A percentile compares a stretch with the other conserved stretches of the same genome.
Evolutionary conservation across 2,888 invertebrate species (phyloP).

Genomic region (Drosophila mulleri): DNA sequence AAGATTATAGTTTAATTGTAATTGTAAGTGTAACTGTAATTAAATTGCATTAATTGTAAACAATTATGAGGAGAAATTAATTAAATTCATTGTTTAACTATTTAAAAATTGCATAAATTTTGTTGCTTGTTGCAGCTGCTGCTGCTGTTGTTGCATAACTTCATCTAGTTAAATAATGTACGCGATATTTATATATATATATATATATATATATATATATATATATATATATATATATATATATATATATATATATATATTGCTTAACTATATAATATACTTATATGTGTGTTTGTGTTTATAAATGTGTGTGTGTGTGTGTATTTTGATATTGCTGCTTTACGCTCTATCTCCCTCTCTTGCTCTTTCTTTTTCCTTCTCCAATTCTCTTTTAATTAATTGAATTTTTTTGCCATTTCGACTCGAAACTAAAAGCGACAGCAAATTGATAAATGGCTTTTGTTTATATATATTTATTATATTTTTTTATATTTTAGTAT

Average conservation of each 20-base stretch:
- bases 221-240: too few species aligned
- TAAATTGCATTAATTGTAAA: slow-evolving; percentile 47
- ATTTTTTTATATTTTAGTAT: slow-evolving; percentile 12
- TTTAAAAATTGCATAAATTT: slow-evolving; percentile 44
- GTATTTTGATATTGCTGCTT: slow-evolving; percentile 53
- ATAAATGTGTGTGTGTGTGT: slow-evolving; percentile 23
- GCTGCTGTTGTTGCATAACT: slow-evolving; percentile 35
- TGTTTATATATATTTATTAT: slow-evolving; percentile 22
- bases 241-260: slow-evolving; percentile 38
- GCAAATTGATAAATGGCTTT: slow-evolving; percentile 57
- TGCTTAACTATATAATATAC: slow-evolving; percentile 48
- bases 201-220: slow-evolving; percentile 38
- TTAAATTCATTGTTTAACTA: slow-evolving; percentile 79
- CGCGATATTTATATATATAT: slow-evolving; percentile 24
- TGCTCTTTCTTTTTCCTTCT: slow-evolving; percentile 8
- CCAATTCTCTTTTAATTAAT: not conserved
- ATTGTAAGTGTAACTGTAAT: slow-evolving; percentile 37
- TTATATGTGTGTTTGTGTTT: slow-evolving; percentile 27
- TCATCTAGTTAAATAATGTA: slow-evolving; percentile 49
- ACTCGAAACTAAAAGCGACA: slow-evolving; percentile 54
- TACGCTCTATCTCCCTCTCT: slow-evolving; percentile 1
- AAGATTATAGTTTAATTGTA: slow-evolving; percentile 38
- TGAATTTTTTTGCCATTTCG: slow-evolving; percentile 35
- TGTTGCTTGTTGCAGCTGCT: slow-evolving; percentile 15
- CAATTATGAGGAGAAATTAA: slow-evolving; percentile 75